Percentiles rank a stretch among this genome's conserved stretches.
phyloP scores from a whole-genome alignment of 35 echinoderm and acorn worm genomes.

The Holothuria glaberrima region DNA sequence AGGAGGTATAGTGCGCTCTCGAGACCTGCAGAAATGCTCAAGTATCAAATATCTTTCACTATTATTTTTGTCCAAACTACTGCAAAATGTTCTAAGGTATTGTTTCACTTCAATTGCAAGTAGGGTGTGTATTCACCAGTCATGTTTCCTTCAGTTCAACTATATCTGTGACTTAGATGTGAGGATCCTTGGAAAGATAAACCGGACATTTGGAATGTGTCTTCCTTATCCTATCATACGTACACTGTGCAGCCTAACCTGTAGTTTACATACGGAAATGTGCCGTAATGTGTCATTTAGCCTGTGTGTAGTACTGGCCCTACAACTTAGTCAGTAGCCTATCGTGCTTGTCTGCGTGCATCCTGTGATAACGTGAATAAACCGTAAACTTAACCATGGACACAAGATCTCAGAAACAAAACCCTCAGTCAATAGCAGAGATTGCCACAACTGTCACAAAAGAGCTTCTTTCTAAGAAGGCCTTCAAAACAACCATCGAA shows the following conservation, averaged over 20 bases:
- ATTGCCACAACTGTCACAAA: neutral
- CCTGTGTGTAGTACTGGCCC: neutral
- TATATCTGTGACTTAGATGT: neutral
- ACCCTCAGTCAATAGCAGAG: constrained; percentile 2
- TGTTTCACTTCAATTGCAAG: neutral
- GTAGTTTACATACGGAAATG: neutral
- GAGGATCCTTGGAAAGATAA: neutral
- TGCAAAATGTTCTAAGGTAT: neutral
- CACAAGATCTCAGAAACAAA: neutral
- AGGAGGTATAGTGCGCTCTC: too few relatives aligned
- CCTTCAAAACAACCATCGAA: neutral
- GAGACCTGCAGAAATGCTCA: too few relatives aligned
- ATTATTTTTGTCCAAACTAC: too few relatives aligned
- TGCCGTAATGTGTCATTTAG: neutral
- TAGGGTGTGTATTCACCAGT: neutral
- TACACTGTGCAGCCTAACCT: neutral
- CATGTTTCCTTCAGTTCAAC: neutral
- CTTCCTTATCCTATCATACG: neutral
- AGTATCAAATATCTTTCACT: too few relatives aligned
- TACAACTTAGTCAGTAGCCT: too few relatives aligned
- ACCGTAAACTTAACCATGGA: neutral
- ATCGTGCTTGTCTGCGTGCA: neutral
- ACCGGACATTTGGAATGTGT: constrained; percentile 1
- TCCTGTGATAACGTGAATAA: neutral
- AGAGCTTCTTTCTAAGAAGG: constrained; percentile 12